Conservation (phyloP, 2,888 invertebrate species). For the Stenurella melanura region DNA sequence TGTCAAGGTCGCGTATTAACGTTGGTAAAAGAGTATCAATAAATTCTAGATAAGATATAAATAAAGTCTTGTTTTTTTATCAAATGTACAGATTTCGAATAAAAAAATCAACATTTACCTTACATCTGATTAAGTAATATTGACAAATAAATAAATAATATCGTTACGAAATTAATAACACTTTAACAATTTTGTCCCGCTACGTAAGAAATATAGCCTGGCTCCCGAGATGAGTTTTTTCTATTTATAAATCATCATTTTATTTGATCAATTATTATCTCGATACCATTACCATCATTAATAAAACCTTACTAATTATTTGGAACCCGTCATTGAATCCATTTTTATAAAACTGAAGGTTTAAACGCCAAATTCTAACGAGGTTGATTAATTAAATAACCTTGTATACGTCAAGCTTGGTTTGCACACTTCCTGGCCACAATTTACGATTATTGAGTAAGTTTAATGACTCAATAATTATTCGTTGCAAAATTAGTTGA, state of each 20-base stretch:
- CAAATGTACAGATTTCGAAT: too few species aligned
- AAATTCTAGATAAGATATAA: too few species aligned
- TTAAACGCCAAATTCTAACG: slow-evolving; percentile 11
- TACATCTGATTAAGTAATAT: too few species aligned
- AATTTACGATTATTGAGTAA: background rate
- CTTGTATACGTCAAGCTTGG: slow-evolving; percentile 23
- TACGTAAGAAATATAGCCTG: too few species aligned
- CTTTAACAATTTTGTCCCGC: too few species aligned
- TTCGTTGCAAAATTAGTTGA: background rate
- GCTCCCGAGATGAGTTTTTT: background rate
- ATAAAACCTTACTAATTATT: background rate
- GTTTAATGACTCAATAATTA: background rate
- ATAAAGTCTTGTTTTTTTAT: too few species aligned
- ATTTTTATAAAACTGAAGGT: slow-evolving; percentile 22
- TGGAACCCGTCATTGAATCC: background rate
- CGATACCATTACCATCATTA: too few species aligned
- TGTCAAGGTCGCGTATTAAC: too few species aligned
- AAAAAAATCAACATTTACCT: too few species aligned
- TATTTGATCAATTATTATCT: background rate
- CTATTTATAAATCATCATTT: background rate
- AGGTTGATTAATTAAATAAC: slow-evolving; percentile 23
- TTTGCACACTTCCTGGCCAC: slow-evolving; percentile 28
- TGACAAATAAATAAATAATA: too few species aligned
- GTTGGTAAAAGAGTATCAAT: too few species aligned
- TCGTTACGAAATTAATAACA: too few species aligned